phyloP scores from a whole-genome alignment of 2,113 vertebrate genomes.

The Tupaia tana region DNA sequence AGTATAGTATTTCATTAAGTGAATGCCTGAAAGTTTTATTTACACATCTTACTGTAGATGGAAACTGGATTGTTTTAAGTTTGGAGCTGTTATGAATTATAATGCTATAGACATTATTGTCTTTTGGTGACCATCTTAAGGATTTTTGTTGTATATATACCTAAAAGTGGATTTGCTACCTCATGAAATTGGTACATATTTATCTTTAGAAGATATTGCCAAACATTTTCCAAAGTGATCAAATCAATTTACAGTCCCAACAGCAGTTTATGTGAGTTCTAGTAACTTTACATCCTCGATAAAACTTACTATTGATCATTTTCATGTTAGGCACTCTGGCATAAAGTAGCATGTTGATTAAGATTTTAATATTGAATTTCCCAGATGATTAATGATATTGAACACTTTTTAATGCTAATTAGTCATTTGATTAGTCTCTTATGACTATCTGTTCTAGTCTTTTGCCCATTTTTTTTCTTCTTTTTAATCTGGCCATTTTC shows the following conservation, averaged over 20 bases:
- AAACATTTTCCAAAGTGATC: neutral
- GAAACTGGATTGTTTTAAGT: neutral
- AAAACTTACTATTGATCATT: neutral
- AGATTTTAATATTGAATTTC: neutral
- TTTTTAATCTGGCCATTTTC: neutral
- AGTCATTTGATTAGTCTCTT: neutral
- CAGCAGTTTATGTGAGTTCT: neutral
- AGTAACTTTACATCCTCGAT: neutral
- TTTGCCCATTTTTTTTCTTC: neutral
- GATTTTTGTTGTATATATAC: neutral
- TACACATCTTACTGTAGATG: neutral
- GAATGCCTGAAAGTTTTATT: neutral
- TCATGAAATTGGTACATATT: neutral
- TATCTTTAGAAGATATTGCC: neutral
- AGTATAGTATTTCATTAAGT: neutral
- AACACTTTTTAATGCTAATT: neutral
- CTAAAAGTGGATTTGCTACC: neutral
- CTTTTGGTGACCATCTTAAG: neutral
- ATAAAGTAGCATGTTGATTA: neutral
- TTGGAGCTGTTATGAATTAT: neutral
- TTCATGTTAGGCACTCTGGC: neutral
- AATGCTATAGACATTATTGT: neutral
- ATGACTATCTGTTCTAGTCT: neutral
- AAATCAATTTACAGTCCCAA: neutral
- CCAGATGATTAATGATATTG: neutral